phyloP scores from a whole-genome alignment of 2,888 invertebrate genomes.

The Schizaphis graminum region DNA sequence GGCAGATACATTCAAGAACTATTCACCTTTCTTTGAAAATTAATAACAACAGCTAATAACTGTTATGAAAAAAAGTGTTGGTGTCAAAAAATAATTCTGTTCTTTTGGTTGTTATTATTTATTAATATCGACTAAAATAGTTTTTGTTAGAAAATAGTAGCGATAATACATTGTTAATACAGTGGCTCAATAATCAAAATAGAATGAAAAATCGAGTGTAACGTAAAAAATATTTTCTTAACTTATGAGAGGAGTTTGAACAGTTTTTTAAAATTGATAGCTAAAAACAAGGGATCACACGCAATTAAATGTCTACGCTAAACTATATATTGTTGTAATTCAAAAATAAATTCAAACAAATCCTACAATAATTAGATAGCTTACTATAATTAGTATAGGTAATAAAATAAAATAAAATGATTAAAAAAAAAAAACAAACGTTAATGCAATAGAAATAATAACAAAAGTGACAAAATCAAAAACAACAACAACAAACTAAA shows the following conservation, averaged over 20 bases:
- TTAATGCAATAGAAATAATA: constrained; percentile 32
- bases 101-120: neutral
- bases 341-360: constrained; percentile 58
- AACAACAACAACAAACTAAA: constrained; percentile 63
- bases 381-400: constrained; percentile 42
- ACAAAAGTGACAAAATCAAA: constrained; percentile 50
- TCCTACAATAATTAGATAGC: constrained; percentile 40
- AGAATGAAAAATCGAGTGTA: neutral
- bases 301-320: constrained; percentile 1
- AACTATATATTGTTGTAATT: constrained; percentile 7
- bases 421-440: constrained; percentile 18
- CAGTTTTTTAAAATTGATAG: constrained; percentile 29
- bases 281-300: constrained; percentile 40
- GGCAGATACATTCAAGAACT: neutral
- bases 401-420: neutral
- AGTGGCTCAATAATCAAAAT: neutral
- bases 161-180: neutral
- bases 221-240: neutral
- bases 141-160: neutral
- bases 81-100: neutral
- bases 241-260: constrained; percentile 46
- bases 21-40: neutral
- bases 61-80: neutral
- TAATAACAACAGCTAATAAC: neutral
- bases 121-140: neutral